Evolutionary conservation across 2,113 vertebrate species (phyloP).

Genomic region (Chroicocephalus ridibundus): DNA sequence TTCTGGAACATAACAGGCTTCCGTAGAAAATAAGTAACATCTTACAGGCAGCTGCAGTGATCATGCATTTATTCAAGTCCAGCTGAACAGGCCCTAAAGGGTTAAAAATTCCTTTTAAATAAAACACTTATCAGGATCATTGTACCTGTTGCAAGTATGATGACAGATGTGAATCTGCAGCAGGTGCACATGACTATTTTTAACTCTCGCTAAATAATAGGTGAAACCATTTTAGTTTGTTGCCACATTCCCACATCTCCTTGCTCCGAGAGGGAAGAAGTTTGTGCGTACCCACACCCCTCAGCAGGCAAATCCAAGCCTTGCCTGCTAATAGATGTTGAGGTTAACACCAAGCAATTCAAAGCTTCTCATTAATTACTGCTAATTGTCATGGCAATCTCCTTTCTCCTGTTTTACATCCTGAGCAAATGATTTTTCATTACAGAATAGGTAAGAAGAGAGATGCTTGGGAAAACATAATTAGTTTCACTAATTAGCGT

Average conservation of each 20-base stretch:
- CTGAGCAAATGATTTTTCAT: slow-evolving; percentile 11
- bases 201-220: background rate
- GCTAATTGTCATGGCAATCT: slow-evolving; percentile 30
- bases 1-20: background rate
- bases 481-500: slow-evolving; percentile 9
- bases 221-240: background rate
- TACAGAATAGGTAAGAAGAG: background rate
- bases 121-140: background rate
- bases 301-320: background rate
- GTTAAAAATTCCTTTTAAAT: background rate
- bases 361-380: slow-evolving; percentile 56
- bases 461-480: background rate
- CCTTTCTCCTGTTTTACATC: slow-evolving; percentile 12
- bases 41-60: background rate
- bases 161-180: background rate
- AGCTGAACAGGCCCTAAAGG: background rate
- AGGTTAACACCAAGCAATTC: slow-evolving; percentile 9
- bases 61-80: background rate
- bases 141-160: background rate
- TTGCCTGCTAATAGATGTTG: background rate
- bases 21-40: background rate
- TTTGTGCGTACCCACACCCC: background rate
- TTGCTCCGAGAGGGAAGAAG: background rate
- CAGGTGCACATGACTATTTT: background rate
- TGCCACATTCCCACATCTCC: background rate